phyloP scores from a whole-genome alignment of 1,140 invertebrate species.

The Gerris buenoi region DNA sequence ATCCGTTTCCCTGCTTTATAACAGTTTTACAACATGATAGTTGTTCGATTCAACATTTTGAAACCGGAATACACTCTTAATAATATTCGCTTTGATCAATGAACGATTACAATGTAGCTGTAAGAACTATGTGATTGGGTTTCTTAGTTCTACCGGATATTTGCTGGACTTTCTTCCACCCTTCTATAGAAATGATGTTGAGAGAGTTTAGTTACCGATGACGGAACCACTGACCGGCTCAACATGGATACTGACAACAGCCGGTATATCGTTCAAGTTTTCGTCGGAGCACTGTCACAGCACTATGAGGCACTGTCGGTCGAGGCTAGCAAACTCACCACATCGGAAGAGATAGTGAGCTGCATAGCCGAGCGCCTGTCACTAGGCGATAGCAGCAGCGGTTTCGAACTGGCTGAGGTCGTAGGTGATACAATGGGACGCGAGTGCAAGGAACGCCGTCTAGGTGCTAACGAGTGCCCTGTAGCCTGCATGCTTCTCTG shows the following conservation, averaged over 20 bases:
- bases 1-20: too few relatives aligned
- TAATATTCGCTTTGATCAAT: too few relatives aligned
- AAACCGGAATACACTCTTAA: too few relatives aligned
- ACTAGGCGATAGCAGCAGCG: slow-evolving; percentile 39
- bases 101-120: too few relatives aligned
- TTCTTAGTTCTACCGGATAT: too few relatives aligned
- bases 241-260: slow-evolving; percentile 23
- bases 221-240: background rate
- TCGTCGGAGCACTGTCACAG: slow-evolving; percentile 72
- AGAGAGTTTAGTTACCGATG: background rate
- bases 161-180: too few relatives aligned
- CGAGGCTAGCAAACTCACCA: slow-evolving; percentile 81
- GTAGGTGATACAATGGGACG: slow-evolving; percentile 62
- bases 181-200: background rate
- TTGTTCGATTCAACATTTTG: too few relatives aligned
- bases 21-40: too few relatives aligned
- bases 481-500: slow-evolving; percentile 84
- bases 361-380: slow-evolving; percentile 66
- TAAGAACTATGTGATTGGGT: too few relatives aligned
- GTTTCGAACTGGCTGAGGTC: slow-evolving; percentile 84
- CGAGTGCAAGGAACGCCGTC: slow-evolving; percentile 81
- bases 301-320: slow-evolving; percentile 81
- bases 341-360: slow-evolving; percentile 72
- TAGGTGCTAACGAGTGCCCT: slow-evolving; percentile 72
- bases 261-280: slow-evolving; percentile 55